These are phyloP conservation scores for Mactromeris polynyma DNA, from an alignment of 2,888 invertebrate species.

Conservation along the genomic window DNA sequence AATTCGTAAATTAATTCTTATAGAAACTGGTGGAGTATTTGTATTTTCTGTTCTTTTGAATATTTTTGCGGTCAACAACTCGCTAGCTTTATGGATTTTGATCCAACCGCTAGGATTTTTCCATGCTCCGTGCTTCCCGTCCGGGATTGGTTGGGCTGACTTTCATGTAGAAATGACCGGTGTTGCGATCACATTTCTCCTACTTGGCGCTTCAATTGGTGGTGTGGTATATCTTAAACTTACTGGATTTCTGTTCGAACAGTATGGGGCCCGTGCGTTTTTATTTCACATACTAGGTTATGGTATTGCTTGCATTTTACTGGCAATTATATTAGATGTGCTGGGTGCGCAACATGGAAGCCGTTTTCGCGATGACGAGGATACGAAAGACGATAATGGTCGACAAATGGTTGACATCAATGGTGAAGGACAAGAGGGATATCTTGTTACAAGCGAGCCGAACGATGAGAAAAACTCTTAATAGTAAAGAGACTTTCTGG, in stretches of 20 bases:
- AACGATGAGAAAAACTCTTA: background rate
- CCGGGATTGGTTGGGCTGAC: conserved; percentile 78
- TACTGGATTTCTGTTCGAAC: conserved; percentile 75
- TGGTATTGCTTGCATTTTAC: conserved; percentile 55
- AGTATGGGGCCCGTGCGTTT: conserved; percentile 69
- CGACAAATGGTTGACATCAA: background rate
- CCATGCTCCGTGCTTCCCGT: conserved; percentile 75
- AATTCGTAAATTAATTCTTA: conserved; percentile 69
- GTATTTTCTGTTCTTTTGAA: conserved; percentile 67
- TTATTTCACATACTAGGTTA: conserved; percentile 73
- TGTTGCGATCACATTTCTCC: conserved; percentile 72
- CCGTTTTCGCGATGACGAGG: conserved; percentile 53
- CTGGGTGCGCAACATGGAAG: conserved; percentile 63
- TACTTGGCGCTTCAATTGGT: conserved; percentile 74
- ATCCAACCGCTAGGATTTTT: conserved; percentile 71
- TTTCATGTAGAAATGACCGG: conserved; percentile 76
- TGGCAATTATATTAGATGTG: conserved; percentile 63
- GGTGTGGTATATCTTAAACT: conserved; percentile 74
- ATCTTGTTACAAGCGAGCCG: background rate
- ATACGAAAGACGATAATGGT: background rate
- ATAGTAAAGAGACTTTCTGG: too few relatives aligned
- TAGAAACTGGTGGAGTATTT: conserved; percentile 68
- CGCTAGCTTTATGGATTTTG: conserved; percentile 73
- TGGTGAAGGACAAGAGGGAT: background rate
- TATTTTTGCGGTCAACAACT: conserved; percentile 68